Percentiles rank a stretch among this genome's conserved stretches.
These are phyloP conservation scores for Apamea sordens DNA, from an alignment of 2,888 invertebrate species.

Conservation along the genomic window DNA sequence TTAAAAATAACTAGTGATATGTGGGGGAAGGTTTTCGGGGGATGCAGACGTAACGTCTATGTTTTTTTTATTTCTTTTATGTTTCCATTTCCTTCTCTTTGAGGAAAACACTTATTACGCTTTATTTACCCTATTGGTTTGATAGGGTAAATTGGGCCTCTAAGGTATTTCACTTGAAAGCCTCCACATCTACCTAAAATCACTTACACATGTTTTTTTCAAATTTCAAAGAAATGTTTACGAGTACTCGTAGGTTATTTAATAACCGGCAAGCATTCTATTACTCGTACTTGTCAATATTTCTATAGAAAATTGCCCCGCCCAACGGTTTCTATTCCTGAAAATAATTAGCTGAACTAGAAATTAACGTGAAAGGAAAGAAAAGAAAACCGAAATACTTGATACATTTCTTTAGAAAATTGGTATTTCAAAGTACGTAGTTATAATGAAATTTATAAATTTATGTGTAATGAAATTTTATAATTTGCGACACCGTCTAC, in stretches of 20 bases:
- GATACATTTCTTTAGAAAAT: slow-evolving; percentile 26
- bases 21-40: neutral
- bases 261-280: slow-evolving; percentile 11
- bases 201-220: neutral
- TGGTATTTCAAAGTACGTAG: neutral
- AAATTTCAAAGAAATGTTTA: slow-evolving; percentile 37
- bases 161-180: slow-evolving; percentile 14
- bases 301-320: slow-evolving; percentile 10
- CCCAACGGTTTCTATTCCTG: slow-evolving; percentile 13
- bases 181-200: neutral
- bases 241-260: slow-evolving; percentile 8
- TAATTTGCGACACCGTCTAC: neutral
- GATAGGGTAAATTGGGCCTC: slow-evolving; percentile 7
- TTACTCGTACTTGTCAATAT: slow-evolving; percentile 15
- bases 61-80: neutral
- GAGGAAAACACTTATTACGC: slow-evolving; percentile 3
- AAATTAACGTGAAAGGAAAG: slow-evolving; percentile 16
- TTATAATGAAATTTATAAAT: no score
- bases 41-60: no score
- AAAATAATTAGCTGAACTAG: slow-evolving; percentile 35
- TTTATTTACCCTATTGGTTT: slow-evolving; percentile 3
- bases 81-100: neutral
- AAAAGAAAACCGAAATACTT: slow-evolving; percentile 6
- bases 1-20: neutral
- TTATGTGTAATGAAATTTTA: neutral